These are phyloP conservation scores for Climacteris rufus DNA, from an alignment of 2,113 vertebrate genomes.

Conservation along the genomic window DNA sequence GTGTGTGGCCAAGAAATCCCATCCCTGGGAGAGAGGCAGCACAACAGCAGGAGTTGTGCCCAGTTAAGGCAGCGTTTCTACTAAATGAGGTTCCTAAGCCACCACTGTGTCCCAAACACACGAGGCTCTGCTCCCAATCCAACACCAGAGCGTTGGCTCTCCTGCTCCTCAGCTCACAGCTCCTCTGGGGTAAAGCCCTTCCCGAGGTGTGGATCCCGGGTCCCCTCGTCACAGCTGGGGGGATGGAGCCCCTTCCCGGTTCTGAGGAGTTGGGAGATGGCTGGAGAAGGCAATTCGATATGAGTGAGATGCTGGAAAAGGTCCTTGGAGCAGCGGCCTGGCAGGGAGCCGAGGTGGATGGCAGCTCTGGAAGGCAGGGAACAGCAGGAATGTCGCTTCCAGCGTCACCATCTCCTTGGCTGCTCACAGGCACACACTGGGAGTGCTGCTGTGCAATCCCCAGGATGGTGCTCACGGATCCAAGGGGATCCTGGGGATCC, in stretches of 20 bases:
- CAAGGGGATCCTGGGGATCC: not conserved
- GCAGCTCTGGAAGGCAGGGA: not conserved
- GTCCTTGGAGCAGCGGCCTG: not conserved
- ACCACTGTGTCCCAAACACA: not conserved
- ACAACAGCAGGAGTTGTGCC: constrained; percentile 8
- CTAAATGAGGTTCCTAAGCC: not conserved
- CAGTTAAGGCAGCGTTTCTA: constrained; percentile 24
- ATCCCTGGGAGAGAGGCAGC: constrained; percentile 29
- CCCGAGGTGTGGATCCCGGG: not conserved
- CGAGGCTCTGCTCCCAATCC: not conserved
- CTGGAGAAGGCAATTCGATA: not conserved
- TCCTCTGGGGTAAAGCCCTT: not conserved
- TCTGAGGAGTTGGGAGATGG: not conserved
- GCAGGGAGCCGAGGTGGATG: not conserved
- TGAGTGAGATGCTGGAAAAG: not conserved
- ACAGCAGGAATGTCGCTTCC: not conserved
- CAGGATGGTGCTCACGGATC: rapidly evolving
- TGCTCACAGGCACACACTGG: rapidly evolving
- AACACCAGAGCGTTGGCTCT: not conserved
- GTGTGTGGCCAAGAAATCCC: not conserved
- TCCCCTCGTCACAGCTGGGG: not conserved
- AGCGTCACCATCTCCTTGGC: not conserved
- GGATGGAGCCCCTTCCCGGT: not conserved
- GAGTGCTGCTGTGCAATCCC: not conserved
- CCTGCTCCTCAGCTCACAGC: not conserved